These are phyloP conservation scores for Apantesis nais DNA, from an alignment of 2,888 invertebrate species.

Conservation along the genomic window DNA sequence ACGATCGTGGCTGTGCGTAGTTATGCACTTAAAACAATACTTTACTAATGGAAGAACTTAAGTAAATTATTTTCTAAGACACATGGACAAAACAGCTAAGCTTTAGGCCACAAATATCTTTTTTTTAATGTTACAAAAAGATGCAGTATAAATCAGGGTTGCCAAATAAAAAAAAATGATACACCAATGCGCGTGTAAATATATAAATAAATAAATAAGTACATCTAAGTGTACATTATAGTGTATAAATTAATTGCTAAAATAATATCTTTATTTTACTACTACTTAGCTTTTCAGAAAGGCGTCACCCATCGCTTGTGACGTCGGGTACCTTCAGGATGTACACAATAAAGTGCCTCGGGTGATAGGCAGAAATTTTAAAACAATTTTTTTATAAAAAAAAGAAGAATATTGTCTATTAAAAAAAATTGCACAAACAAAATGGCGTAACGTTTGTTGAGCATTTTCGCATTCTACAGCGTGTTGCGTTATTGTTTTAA, in stretches of 20 bases:
- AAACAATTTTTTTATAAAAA: background rate
- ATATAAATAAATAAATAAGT: background rate
- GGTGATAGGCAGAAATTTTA: background rate
- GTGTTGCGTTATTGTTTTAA: background rate
- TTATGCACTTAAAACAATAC: slow-evolving; percentile 32
- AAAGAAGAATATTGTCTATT: background rate
- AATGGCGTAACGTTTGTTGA: background rate
- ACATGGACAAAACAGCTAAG: slow-evolving; percentile 17
- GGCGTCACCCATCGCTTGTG: too few relatives aligned
- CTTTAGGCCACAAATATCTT: background rate
- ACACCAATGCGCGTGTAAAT: too few relatives aligned
- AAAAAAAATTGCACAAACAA: background rate
- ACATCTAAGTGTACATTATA: background rate
- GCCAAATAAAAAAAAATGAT: background rate
- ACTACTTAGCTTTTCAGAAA: background rate
- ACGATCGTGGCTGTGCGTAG: slow-evolving; percentile 1
- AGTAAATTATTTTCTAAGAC: slow-evolving; percentile 19
- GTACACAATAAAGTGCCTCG: background rate
- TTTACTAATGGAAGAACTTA: slow-evolving; percentile 27
- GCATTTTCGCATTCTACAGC: background rate
- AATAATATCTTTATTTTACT: background rate
- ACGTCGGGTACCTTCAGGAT: too few relatives aligned
- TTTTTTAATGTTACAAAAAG: background rate
- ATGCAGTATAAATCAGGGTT: background rate
- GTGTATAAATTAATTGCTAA: background rate